Evolutionary conservation across 2,888 invertebrate species (phyloP).

Genomic region (Tolmerus cingulatus): DNA sequence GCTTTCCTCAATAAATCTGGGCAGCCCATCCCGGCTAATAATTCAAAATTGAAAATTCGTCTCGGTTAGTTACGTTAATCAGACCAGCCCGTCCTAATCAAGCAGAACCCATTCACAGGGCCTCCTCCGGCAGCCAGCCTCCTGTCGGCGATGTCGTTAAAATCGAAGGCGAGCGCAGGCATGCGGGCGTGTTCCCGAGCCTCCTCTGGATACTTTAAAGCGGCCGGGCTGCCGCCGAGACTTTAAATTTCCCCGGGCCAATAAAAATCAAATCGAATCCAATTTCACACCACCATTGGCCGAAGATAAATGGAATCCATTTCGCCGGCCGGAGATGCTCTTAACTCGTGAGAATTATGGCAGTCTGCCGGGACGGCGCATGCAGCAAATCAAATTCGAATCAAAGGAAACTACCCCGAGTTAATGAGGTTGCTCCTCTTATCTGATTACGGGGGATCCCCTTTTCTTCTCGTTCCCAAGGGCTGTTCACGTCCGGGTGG

Average conservation of each 20-base stretch:
- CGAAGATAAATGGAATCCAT: slow-evolving; percentile 20
- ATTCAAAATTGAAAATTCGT: slow-evolving; percentile 32
- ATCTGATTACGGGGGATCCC: background rate
- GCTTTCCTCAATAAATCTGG: background rate
- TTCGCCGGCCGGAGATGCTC: background rate
- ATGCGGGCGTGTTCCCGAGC: background rate
- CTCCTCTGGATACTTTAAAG: background rate
- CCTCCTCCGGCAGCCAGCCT: background rate
- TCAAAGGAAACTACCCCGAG: slow-evolving; percentile 16
- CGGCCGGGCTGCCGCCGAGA: background rate
- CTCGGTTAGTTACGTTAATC: slow-evolving; percentile 27
- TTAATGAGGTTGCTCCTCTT: slow-evolving; percentile 22
- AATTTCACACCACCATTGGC: slow-evolving; percentile 20
- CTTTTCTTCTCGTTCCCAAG: background rate
- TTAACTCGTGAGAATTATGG: slow-evolving; percentile 27
- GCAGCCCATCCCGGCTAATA: background rate
- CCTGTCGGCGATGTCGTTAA: background rate
- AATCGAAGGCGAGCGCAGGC: background rate
- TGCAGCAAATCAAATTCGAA: slow-evolving; percentile 34
- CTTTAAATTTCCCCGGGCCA: background rate
- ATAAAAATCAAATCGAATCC: slow-evolving; percentile 31
- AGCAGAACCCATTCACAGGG: background rate
- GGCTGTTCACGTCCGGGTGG: background rate
- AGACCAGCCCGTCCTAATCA: background rate
- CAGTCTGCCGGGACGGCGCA: background rate